Evolutionary conservation across 2,888 invertebrate species (phyloP).

Genomic region (Cheilosia vernalis): DNA sequence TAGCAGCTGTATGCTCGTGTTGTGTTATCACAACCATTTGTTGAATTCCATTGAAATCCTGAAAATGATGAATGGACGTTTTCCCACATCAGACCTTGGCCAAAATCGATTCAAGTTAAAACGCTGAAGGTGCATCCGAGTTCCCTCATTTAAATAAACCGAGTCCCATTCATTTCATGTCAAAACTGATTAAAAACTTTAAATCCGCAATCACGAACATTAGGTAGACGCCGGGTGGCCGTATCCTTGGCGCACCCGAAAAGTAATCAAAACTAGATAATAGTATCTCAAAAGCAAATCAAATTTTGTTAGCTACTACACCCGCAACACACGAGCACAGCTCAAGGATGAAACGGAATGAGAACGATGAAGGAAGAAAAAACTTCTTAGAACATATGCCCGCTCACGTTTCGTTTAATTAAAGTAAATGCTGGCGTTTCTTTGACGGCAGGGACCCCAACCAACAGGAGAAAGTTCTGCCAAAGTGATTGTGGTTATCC

Average conservation of each 20-base stretch:
- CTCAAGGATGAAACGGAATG: neutral
- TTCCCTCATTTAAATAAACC: neutral
- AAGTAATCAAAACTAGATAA: slow-evolving; percentile 70
- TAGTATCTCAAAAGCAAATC: slow-evolving; percentile 64
- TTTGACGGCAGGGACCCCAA: neutral
- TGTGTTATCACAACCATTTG: slow-evolving; percentile 28
- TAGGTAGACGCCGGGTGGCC: neutral
- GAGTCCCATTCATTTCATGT: slow-evolving; percentile 1
- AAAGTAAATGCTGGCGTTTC: slow-evolving; percentile 59
- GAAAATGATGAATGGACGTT: neutral
- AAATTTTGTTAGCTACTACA: slow-evolving; percentile 45
- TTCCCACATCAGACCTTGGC: too few species aligned
- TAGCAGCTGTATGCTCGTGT: slow-evolving; percentile 13
- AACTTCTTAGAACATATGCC: slow-evolving; percentile 51
- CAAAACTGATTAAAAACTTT: slow-evolving; percentile 50
- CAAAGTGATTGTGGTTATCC: slow-evolving; percentile 72
- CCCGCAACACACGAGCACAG: neutral
- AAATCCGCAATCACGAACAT: slow-evolving; percentile 28
- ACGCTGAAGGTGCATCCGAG: too few species aligned
- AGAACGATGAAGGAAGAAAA: neutral
- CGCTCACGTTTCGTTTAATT: slow-evolving; percentile 67
- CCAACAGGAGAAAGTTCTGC: slow-evolving; percentile 32
- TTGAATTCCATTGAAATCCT: slow-evolving; percentile 19
- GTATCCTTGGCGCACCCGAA: slow-evolving; percentile 8
- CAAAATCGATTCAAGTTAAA: too few species aligned